Conservation (phyloP, 2,888 invertebrate genomes). For the Parelbella ahira region DNA sequence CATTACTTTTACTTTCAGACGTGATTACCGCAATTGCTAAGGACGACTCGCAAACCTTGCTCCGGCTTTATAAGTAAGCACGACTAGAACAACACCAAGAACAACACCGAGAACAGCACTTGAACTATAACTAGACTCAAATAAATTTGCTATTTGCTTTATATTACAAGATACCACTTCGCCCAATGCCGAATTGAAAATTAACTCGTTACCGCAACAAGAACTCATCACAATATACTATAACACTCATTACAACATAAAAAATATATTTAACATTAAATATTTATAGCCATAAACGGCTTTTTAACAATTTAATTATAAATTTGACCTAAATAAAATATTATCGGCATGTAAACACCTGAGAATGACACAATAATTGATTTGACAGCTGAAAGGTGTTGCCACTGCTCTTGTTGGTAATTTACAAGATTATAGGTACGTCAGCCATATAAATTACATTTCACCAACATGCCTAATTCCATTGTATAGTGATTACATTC, state of each 20-base stretch:
- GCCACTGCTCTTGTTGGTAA: conserved; percentile 2
- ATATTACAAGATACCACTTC: conserved; percentile 63
- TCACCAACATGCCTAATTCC: too few relatives aligned
- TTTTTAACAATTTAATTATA: conserved; percentile 35
- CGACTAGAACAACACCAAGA: conserved; percentile 40
- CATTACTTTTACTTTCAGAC: conserved; percentile 46
- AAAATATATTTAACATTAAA: conserved; percentile 33
- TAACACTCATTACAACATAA: conserved; percentile 30
- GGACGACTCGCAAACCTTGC: conserved; percentile 24
- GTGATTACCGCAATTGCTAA: conserved; percentile 16
- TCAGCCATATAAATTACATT: too few relatives aligned
- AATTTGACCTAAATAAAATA: conserved; percentile 58
- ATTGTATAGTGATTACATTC: too few relatives aligned
- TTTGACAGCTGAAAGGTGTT: conserved; percentile 33
- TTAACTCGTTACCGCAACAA: conserved; percentile 70
- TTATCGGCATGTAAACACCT: conserved; percentile 58
- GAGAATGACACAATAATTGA: conserved; percentile 46
- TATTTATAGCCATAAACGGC: conserved; percentile 8
- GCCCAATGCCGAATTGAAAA: conserved; percentile 62
- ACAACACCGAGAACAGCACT: conserved; percentile 41
- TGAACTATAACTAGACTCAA: conserved; percentile 44
- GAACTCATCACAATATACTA: conserved; percentile 64
- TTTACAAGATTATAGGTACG: too few relatives aligned
- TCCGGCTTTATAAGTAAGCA: conserved; percentile 35
- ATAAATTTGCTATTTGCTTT: conserved; percentile 51